Evolutionary conservation across 2,113 vertebrate species (phyloP).

Genomic region (Calyptomena viridis): DNA sequence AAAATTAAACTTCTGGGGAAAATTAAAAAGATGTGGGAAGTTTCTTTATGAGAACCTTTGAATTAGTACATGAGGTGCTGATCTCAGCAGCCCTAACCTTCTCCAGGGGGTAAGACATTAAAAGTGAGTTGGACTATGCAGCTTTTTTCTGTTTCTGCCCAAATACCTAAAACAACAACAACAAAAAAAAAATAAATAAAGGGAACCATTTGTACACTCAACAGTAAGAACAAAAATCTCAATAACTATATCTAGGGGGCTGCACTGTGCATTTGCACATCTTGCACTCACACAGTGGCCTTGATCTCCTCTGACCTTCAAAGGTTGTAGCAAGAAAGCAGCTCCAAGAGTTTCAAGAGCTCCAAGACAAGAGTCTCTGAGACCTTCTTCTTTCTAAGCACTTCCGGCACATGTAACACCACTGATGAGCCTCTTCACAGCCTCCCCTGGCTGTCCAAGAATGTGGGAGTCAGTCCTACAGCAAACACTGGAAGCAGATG

Average conservation of each 20-base stretch:
- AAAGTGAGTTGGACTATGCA: neutral
- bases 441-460: neutral
- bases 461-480: neutral
- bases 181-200: neutral
- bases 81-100: neutral
- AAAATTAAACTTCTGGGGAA: neutral
- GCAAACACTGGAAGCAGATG: neutral
- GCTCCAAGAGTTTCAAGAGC: neutral
- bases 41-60: neutral
- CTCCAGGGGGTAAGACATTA: neutral
- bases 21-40: neutral
- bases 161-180: neutral
- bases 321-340: neutral
- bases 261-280: neutral
- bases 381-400: neutral
- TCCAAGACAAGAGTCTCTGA: neutral
- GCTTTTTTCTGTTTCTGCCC: neutral
- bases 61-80: neutral
- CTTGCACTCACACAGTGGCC: neutral
- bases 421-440: neutral
- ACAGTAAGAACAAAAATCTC: neutral
- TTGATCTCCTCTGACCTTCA: neutral
- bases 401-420: neutral
- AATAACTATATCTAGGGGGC: neutral
- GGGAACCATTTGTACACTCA: neutral